Evolutionary conservation across 2,113 vertebrate species (phyloP), one percentile per base, ranked within the genome.

Genomic region (Poeciliopsis occidentalis): DNA sequence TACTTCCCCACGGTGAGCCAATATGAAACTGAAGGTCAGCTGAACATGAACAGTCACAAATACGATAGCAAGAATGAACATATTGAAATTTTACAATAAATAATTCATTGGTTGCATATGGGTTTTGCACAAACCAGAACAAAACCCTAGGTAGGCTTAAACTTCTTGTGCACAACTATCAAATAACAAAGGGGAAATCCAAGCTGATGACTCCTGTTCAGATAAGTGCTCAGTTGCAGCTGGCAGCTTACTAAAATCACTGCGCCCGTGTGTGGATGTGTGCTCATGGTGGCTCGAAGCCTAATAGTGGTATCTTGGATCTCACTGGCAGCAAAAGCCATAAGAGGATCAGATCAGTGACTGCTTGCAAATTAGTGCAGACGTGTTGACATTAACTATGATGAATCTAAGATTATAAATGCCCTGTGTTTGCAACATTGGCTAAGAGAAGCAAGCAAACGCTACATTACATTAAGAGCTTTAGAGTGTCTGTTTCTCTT

Each of bases 271-370:
- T 27, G 27, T 27, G 15, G 65, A 64, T 75, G 71, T 74, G 82
- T 85, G 68, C 66, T 74, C 41, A 72, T 61, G 3, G 8, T 60
- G 57, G 57, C 62, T 71, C 64, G 32, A 60, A 60, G 67, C 74
- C 12, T 13, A 75, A 85, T 80, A 75, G 68, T 31, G 0, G 37
- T 85, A 85, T 76, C 82, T 83, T 82, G 80, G 82, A 60, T 54
- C 66, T 71, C 29, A 27, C 65, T 76, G 60, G 78, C 47, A 76
- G 60, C 37, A 80, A 82, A 87, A 69, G 84, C 75, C 79, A 62
- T 85, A 83, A 89, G 67, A 90, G 84, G 85, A 90, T 89, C 75
- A 81, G 81, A 86, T 87, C 75, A 86, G 71, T 67, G 64, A 64
- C 30, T 17, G 73, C 82, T 67, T 64, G 69, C 69, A 80, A 61